phyloP scores from a whole-genome alignment of 2,113 vertebrate species.

The Condylura cristata region DNA sequence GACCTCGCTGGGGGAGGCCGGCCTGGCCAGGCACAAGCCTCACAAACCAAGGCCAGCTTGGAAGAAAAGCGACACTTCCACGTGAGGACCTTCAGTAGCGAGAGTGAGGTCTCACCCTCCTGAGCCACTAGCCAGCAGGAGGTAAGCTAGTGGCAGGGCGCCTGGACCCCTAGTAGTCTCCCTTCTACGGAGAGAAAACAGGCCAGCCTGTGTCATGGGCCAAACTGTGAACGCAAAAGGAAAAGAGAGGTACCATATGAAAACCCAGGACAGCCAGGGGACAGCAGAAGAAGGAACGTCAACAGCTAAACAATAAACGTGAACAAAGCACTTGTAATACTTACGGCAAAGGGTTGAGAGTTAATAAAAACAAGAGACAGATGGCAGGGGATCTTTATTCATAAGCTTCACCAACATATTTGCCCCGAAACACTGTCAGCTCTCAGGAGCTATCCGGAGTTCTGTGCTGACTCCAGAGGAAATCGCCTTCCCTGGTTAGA shows the following conservation, averaged over 20 bases:
- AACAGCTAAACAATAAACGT: not conserved
- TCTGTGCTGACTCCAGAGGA: slow-evolving; percentile 48
- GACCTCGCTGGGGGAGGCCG: not conserved
- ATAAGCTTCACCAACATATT: slow-evolving; percentile 31
- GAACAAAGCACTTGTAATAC: not conserved
- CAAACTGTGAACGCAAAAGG: not conserved
- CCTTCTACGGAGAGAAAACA: not conserved
- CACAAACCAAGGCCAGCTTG: not conserved
- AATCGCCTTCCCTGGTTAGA: not conserved
- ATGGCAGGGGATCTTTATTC: slow-evolving; percentile 60
- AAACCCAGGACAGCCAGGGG: not conserved
- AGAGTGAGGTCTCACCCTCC: not conserved
- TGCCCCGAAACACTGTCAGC: slow-evolving; percentile 38
- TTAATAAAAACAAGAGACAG: slow-evolving; percentile 45
- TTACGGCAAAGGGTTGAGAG: slow-evolving; percentile 24
- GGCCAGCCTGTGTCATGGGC: not conserved
- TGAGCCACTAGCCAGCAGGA: not conserved
- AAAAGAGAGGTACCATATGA: not conserved
- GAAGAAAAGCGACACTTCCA: not conserved
- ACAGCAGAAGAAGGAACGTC: not conserved
- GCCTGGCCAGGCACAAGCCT: not conserved
- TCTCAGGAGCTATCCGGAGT: slow-evolving; percentile 1
- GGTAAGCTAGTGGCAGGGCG: not conserved
- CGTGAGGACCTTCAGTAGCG: not conserved
- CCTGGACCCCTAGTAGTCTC: not conserved